Evolutionary conservation across 2,797 vertebrate species (phyloP).

Genomic region (Distichodus sexfasciatus): DNA sequence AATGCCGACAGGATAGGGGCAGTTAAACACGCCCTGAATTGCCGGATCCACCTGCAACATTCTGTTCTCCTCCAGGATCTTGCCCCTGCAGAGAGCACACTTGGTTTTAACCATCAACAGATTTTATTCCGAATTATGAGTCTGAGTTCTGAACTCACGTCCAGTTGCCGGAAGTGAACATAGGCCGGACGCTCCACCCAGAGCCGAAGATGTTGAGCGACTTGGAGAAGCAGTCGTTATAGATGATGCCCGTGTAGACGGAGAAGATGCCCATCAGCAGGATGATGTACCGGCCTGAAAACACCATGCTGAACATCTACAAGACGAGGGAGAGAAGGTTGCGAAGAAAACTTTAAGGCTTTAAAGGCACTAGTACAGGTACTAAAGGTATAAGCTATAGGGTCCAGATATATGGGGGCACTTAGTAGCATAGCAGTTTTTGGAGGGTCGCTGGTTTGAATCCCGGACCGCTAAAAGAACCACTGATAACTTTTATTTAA

Average conservation of each 20-base stretch:
- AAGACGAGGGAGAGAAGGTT: not conserved
- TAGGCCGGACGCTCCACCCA: slow-evolving; percentile 90
- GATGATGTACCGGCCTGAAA: slow-evolving; percentile 94
- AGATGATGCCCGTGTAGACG: slow-evolving; percentile 94
- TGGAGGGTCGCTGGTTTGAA: too few relatives aligned
- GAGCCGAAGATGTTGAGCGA: slow-evolving; percentile 93
- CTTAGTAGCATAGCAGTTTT: too few relatives aligned
- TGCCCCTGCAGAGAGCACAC: slow-evolving; percentile 62
- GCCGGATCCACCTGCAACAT: slow-evolving; percentile 87
- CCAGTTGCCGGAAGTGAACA: slow-evolving; percentile 85
- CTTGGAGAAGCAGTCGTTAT: slow-evolving; percentile 99
- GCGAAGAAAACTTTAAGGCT: not conserved
- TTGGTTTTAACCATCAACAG: too few relatives aligned
- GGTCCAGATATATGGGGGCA: too few relatives aligned
- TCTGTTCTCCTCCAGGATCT: slow-evolving; percentile 66
- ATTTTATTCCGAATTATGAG: too few relatives aligned
- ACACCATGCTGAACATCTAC: slow-evolving; percentile 94
- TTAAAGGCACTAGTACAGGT: too few relatives aligned
- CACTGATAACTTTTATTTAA: too few relatives aligned
- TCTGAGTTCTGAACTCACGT: slow-evolving; percentile 77
- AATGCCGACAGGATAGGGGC: slow-evolving; percentile 94
- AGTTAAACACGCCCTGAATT: slow-evolving; percentile 83
- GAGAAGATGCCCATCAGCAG: slow-evolving; percentile 96
- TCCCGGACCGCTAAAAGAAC: too few relatives aligned
- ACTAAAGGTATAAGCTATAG: too few relatives aligned